Conservation (phyloP, 2,113 vertebrate genomes). For the Otolemur garnettii region DNA sequence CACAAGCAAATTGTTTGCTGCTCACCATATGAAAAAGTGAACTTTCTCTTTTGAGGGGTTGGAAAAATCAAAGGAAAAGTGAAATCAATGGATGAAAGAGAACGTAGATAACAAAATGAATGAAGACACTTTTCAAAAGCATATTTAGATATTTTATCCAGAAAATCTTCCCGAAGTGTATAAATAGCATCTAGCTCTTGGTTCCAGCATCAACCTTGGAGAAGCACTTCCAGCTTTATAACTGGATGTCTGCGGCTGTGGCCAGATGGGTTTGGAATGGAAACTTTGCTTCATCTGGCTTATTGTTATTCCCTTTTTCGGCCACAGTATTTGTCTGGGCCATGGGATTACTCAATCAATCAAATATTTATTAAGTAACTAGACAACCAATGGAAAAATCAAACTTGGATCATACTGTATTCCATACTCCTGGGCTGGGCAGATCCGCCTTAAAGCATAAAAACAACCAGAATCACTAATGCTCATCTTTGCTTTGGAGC, state of each 20-base stretch:
- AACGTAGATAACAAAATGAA: slow-evolving; percentile 18
- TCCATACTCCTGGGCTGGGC: neutral
- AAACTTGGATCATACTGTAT: slow-evolving; percentile 10
- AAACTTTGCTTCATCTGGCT: slow-evolving; percentile 61
- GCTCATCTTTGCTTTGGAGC: neutral
- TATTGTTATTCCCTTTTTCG: slow-evolving; percentile 63
- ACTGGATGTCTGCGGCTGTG: neutral
- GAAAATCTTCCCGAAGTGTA: slow-evolving; percentile 68
- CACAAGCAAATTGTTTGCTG: neutral
- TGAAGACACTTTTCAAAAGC: slow-evolving; percentile 60
- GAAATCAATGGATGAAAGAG: slow-evolving; percentile 57
- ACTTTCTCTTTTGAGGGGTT: slow-evolving; percentile 10
- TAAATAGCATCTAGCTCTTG: slow-evolving; percentile 47
- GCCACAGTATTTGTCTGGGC: slow-evolving; percentile 63
- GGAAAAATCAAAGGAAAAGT: slow-evolving; percentile 47
- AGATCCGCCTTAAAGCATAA: neutral
- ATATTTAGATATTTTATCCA: slow-evolving; percentile 48
- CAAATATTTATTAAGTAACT: slow-evolving; percentile 75
- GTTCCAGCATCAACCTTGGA: slow-evolving; percentile 44
- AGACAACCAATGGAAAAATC: slow-evolving; percentile 72
- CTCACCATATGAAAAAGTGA: neutral
- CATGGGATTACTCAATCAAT: slow-evolving; percentile 75
- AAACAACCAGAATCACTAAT: neutral
- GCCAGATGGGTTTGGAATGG: slow-evolving; percentile 68
- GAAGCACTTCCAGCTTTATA: slow-evolving; percentile 36